Base-by-base conservation (phyloP, 2,113 vertebrate species). In the Plectropomus leopardus region DNA sequence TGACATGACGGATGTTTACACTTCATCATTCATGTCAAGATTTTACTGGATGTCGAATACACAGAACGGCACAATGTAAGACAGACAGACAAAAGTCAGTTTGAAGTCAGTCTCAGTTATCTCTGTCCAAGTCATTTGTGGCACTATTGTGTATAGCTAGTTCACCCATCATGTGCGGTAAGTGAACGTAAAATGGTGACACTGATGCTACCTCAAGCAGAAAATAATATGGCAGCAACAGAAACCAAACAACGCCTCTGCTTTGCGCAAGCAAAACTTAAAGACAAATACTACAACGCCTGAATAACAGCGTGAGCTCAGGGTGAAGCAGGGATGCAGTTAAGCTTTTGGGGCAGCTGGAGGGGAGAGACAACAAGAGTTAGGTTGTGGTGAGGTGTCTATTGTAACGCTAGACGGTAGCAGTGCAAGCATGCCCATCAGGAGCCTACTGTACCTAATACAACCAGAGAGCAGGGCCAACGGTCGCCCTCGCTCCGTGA, bases 401-500 rank as follows among this genome's bases (percentile, higher is more conserved):
- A 19, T 50, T 72, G 68, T 70, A 70, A 40, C 30, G 17, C 81
- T 65, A 61, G 76, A 63, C 76, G 67, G 77, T 59, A 74, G 72
- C 75, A 72, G 85, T 70, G 90, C 84, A 78, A 84, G 84, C 86
- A 92, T 90, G 87, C 84, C 82, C 82, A 67, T 80, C 82, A 54
- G 85, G 84, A 91, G 91, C 96, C 93, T 96, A 98, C 97, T 91
- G 90, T 94, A 94, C 93, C 97, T 97, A 98, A 64, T 80, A 95
- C 94, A 54, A 96, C 94, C 88, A 96, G 94, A 82, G 97, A 96
- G 93, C 94, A 96, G 83, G 97, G 97, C 97, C 97, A 97, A 94
- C 91, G 94, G 82, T 97, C 96, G 16, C 94, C 97, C 95, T 97
- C 96, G 92, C 96, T 96, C 96, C 96, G 96, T 91, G 96, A 95